These are phyloP conservation scores for Zaprionus africanus DNA, from an alignment of 1,140 invertebrate genomes.

Conservation along the genomic window DNA sequence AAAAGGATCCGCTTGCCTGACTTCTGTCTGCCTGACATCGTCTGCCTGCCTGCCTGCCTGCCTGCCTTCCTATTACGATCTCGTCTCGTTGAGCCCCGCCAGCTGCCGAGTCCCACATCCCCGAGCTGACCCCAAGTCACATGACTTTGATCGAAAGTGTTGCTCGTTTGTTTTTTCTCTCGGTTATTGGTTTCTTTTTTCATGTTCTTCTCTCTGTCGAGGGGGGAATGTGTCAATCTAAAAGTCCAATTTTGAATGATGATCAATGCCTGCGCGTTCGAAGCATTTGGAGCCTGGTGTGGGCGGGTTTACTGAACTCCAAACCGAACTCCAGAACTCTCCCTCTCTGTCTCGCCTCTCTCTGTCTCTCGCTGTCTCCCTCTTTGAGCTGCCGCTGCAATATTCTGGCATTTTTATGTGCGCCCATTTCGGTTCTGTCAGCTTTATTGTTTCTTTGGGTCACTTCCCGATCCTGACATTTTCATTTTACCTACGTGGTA, in stretches of 20 bases:
- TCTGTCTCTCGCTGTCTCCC: constrained; percentile 1
- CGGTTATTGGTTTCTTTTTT: background rate
- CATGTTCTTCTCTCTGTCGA: background rate
- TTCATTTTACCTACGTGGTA: constrained; percentile 62
- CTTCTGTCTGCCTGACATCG: constrained; percentile 21
- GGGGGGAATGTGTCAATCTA: constrained; percentile 48
- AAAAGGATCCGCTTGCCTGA: constrained; percentile 44
- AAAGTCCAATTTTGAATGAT: constrained; percentile 54
- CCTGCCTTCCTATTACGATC: constrained; percentile 60
- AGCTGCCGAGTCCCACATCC: constrained; percentile 42
- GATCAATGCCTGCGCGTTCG: constrained; percentile 43
- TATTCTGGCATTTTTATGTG: constrained; percentile 58
- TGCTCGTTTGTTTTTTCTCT: constrained; percentile 5
- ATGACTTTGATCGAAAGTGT: constrained; percentile 70
- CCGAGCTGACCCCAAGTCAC: constrained; percentile 15
- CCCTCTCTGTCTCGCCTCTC: background rate
- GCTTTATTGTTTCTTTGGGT: constrained; percentile 63
- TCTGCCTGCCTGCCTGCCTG: constrained; percentile 18
- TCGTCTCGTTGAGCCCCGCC: constrained; percentile 16
- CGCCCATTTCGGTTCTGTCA: constrained; percentile 51
- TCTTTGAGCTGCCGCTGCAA: constrained; percentile 29
- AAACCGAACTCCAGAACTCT: background rate
- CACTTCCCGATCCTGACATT: constrained; percentile 64
- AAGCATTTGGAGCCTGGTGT: constrained; percentile 30
- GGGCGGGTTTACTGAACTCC: constrained; percentile 51